A percentile compares a stretch with the other conserved stretches of the same genome.
Conservation (phyloP, 53 echinoderm and acorn worm genomes). For the Luidia sarsii region DNA sequence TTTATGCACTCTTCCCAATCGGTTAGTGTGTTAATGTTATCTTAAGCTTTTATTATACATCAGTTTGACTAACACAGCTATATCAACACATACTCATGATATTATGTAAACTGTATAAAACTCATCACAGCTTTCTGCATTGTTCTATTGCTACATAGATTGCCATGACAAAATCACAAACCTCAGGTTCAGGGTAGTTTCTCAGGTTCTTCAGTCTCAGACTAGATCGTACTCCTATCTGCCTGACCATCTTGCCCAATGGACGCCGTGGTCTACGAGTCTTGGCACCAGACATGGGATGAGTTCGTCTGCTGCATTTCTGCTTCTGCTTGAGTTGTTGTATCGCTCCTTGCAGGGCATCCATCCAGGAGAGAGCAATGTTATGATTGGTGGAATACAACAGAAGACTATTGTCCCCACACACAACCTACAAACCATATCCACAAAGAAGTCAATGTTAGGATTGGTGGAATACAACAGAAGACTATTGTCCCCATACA, state of each 20-base stretch:
- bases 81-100: too few relatives aligned
- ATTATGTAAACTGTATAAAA: too few relatives aligned
- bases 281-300: constrained; percentile 13
- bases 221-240: constrained; percentile 20
- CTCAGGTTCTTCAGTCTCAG: constrained; percentile 32
- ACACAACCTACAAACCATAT: constrained; percentile 51
- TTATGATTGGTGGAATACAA: constrained; percentile 76
- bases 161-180: too few relatives aligned
- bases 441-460: neutral
- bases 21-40: too few relatives aligned
- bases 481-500: too few relatives aligned
- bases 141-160: too few relatives aligned
- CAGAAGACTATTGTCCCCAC: constrained; percentile 68
- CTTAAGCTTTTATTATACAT: too few relatives aligned
- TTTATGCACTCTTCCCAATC: too few relatives aligned
- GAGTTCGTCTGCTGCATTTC: constrained; percentile 59
- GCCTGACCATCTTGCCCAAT: constrained; percentile 26
- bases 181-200: constrained; percentile 51
- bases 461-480: too few relatives aligned
- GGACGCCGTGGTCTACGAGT: neutral
- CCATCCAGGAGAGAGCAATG: constrained; percentile 81
- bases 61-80: too few relatives aligned
- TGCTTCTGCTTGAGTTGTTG: constrained; percentile 53
- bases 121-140: too few relatives aligned
- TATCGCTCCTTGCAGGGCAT: constrained; percentile 77